A percentile compares a stretch with the other conserved stretches of the same genome.
phyloP scores from a whole-genome alignment of 2,113 vertebrate genomes.

The Ceuthmochares aereus region DNA sequence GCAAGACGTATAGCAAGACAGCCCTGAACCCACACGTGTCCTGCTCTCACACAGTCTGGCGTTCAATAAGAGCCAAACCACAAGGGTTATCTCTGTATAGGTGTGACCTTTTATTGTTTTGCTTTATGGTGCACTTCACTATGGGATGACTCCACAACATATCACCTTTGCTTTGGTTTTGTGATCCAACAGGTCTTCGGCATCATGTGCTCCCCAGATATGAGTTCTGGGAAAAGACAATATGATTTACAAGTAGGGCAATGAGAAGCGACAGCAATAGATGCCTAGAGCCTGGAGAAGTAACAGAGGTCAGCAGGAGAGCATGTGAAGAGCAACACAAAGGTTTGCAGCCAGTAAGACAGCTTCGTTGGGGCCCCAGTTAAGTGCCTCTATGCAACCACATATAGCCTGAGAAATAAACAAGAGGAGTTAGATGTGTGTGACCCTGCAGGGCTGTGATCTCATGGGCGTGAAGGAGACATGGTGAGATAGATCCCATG shows the following conservation, averaged over 20 bases:
- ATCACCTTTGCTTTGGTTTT: neutral
- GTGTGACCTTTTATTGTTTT: constrained; percentile 30
- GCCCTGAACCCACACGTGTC: neutral
- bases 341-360: too few relatives aligned
- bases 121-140: neutral
- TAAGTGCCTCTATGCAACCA: too few relatives aligned
- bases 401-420: too few relatives aligned
- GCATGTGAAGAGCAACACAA: too few relatives aligned
- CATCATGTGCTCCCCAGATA: neutral
- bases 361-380: too few relatives aligned
- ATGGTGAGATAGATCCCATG: too few relatives aligned
- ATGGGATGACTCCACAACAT: neutral
- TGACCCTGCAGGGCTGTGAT: too few relatives aligned
- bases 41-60: neutral
- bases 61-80: constrained; percentile 27
- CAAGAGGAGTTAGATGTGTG: too few relatives aligned
- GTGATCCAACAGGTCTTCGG: neutral
- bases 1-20: neutral
- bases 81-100: constrained; percentile 4
- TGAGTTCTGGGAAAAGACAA: neutral
- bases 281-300: too few relatives aligned
- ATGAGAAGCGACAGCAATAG: neutral
- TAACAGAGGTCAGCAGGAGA: too few relatives aligned
- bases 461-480: too few relatives aligned
- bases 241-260: neutral